Evolutionary conservation across 2,113 vertebrate genomes (phyloP).

Genomic region (Eonycteris spelaea): DNA sequence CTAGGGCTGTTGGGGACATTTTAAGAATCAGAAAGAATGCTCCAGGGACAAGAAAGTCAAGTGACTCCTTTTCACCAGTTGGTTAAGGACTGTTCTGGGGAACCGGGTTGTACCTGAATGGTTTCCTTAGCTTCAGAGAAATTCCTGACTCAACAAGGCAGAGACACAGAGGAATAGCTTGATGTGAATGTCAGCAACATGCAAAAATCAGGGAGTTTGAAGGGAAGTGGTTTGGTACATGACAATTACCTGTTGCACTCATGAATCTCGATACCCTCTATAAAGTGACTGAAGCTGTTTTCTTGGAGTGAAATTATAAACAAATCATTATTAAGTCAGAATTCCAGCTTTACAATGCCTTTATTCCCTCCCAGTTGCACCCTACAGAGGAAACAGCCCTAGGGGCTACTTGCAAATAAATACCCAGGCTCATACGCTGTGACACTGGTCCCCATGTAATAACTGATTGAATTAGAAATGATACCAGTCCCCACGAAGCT

Average conservation of each 20-base stretch:
- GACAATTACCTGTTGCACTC: not conserved
- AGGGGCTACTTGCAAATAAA: not conserved
- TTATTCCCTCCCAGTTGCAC: not conserved
- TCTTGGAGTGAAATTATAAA: not conserved
- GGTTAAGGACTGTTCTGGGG: not conserved
- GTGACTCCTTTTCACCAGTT: not conserved
- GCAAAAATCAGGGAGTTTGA: not conserved
- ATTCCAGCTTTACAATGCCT: not conserved
- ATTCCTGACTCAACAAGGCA: not conserved
- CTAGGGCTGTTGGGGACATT: not conserved
- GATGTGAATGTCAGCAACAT: not conserved
- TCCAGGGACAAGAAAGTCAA: not conserved
- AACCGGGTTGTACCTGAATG: not conserved
- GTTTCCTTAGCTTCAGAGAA: not conserved
- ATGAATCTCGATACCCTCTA: not conserved
- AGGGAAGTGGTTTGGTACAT: not conserved
- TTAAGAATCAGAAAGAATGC: not conserved
- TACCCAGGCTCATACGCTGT: not conserved
- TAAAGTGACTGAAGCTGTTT: not conserved
- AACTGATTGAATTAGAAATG: not conserved
- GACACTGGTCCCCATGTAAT: not conserved
- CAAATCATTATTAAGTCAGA: not conserved
- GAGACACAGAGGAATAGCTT: not conserved
- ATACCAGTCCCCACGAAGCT: not conserved
- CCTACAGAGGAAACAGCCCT: not conserved